Base-by-base conservation (phyloP, 2,888 invertebrate species). In the Apantesis nais region DNA sequence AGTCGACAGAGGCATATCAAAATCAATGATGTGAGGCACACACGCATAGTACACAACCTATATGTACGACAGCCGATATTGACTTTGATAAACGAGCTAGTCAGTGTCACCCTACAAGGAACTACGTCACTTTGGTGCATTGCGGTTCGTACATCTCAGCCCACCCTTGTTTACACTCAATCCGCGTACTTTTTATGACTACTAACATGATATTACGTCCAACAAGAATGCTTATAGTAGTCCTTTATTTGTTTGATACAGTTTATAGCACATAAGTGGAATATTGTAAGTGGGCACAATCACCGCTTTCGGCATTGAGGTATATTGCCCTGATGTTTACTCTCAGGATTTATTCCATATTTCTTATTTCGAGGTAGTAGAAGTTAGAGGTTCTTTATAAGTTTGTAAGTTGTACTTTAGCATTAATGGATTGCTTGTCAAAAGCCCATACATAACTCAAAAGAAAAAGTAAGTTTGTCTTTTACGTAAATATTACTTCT, bases 41-140 rank as follows among this genome's bases (percentile, higher is more conserved):
- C 73, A 76, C 76, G 83, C 83, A 74, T 80, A 76, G 82, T 86
- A 87, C 88, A 86, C 85, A 89, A 87, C 88, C 87, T 90, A 89
- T 90, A 89, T 89, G 86, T 88, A 85, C 90, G 92, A 89, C 92
- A 92, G 93, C 87, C 92, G 92, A 94, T 94, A 94, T 93, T 93
- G 94, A 93, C 94, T 94, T 93, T 95, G 94, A 93, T 93, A 94
- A 94, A 94, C 90, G 94, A 94, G 89, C 88, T 79, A 89, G 88
- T 88, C 89, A 90, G 87, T 93, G 94, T 93, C 93, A 90, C 91
- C 91, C 90, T 89, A 88, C 86, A 89, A 92, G 93, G 83, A 92
- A 92, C 93, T 88, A 89, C 93, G 93, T 94, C 94, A 93, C 89
- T 93, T 92, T 94, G 94, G 93, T 95, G 94, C 94, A 94, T 90